Evolutionary conservation across 2,888 invertebrate genomes (phyloP), one percentile per base, ranked within the genome.

Genomic region (Drosophila multiciliata): DNA sequence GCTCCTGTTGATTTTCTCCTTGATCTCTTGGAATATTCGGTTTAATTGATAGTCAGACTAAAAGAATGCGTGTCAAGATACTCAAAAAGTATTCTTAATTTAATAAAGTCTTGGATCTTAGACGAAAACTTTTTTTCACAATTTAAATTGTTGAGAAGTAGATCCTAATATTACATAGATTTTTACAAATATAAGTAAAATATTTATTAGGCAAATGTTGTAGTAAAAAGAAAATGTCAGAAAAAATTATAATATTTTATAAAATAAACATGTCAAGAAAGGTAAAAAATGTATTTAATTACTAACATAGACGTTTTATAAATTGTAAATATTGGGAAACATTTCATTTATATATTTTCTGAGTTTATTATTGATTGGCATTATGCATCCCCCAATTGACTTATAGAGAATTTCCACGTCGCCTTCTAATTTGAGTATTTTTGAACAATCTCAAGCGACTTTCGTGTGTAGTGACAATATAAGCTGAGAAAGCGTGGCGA

Each of bases 401-500:
- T 52, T 40, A 15, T 53, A 83, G 85, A 23, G 74, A 59, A 73
- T 79, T 36, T 11, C 0, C 4, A 4, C 3, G 20, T 52, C 75
- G 64, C 1, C 12, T 26, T 1, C 0, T 20, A 12, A n/a, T 29
- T 17, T 4, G 12, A 23, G 11, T 17, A 5, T 33, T 50, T 42
- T 45, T 33, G 17, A 26, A 72, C 60, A 73, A 69, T 73, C 71
- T 81, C 62, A 71, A 73, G 72, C 87, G 84, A 73, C 59, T 82
- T 72, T 74, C 67, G 57, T 60, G 66, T 58, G 71, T 50, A 64
- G 68, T 66, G 53, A 74, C 57, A 74, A 45, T 29, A 74, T 74
- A 42, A 66, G 50, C 38, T 69, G 75, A 64, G 67, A 78, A 80
- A 89, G 87, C 82, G 91, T 87, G 91, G 82, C 86, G 79, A 89